A percentile compares a stretch with the other conserved stretches of the same genome.
Evolutionary conservation across 1,140 invertebrate genomes (phyloP).

Genomic region (Paraescarpia echinospica): DNA sequence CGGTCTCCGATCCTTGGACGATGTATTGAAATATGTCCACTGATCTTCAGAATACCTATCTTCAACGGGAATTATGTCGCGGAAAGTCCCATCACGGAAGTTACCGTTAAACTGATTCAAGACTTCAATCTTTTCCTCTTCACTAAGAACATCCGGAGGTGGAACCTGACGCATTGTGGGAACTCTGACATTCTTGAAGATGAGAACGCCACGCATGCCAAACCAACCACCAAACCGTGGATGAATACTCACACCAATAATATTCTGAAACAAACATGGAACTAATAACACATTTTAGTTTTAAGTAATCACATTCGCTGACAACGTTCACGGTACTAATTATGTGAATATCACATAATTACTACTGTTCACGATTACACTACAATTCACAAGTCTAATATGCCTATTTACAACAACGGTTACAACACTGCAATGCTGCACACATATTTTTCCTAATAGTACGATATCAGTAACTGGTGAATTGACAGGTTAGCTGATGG

Average conservation of each 20-base stretch:
- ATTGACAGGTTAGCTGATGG: not conserved
- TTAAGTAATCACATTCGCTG: not conserved
- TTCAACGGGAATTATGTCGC: constrained; percentile 59
- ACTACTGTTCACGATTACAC: too few relatives aligned
- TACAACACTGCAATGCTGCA: too few relatives aligned
- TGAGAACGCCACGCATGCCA: constrained; percentile 62
- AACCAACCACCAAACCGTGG: constrained; percentile 66
- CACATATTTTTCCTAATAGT: too few relatives aligned
- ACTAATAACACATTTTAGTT: not conserved
- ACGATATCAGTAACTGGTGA: not conserved
- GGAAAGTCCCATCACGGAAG: constrained; percentile 60
- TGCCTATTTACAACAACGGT: not conserved
- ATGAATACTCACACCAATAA: constrained; percentile 64
- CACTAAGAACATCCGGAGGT: constrained; percentile 51
- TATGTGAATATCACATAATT: too few relatives aligned
- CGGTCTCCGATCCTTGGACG: constrained; percentile 55
- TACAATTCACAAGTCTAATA: not conserved
- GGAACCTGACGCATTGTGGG: constrained; percentile 41
- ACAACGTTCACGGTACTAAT: too few relatives aligned
- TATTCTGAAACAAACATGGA: constrained; percentile 49
- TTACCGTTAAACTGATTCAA: constrained; percentile 61
- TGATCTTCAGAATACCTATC: constrained; percentile 62
- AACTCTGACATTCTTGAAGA: constrained; percentile 57
- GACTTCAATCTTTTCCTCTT: constrained; percentile 53
- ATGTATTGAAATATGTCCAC: constrained; percentile 61